phyloP scores from a whole-genome alignment of 2,888 invertebrate species.

The Coecobrya sp. region DNA sequence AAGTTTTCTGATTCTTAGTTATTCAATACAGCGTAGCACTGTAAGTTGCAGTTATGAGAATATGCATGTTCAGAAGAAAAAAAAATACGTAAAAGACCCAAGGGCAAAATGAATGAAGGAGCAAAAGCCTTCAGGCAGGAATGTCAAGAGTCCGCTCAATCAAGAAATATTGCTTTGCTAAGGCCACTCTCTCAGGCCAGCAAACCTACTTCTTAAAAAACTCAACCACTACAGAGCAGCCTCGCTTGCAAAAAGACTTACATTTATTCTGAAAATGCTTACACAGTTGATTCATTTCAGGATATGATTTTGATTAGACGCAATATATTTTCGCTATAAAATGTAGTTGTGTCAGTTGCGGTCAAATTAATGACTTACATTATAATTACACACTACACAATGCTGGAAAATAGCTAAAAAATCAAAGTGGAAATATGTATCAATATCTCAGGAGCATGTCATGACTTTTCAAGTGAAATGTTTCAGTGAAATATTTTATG shows the following conservation, averaged over 20 bases:
- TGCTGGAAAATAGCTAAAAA: conserved; percentile 17
- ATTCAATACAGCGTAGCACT: too few species aligned
- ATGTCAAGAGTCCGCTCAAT: conserved; percentile 80
- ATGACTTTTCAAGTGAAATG: conserved; percentile 36
- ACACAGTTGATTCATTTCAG: neutral
- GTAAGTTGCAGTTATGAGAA: neutral
- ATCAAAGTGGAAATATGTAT: neutral
- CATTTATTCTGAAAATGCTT: neutral
- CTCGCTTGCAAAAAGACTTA: neutral
- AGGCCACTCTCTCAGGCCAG: neutral
- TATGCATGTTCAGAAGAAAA: conserved; percentile 8
- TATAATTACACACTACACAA: conserved; percentile 69
- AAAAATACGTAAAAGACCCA: neutral
- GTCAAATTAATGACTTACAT: conserved; percentile 80
- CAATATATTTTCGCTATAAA: conserved; percentile 4
- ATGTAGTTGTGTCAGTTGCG: conserved; percentile 67
- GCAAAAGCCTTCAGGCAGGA: conserved; percentile 50
- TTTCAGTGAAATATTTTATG: neutral
- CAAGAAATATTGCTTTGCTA: conserved; percentile 76
- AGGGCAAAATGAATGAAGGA: conserved; percentile 64
- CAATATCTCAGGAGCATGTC: neutral
- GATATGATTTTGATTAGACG: conserved; percentile 23
- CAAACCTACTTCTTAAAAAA: neutral
- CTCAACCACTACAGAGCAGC: neutral
- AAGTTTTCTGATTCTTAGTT: neutral